phyloP scores from a whole-genome alignment of 2,797 vertebrate species.

The Betta splendens region DNA sequence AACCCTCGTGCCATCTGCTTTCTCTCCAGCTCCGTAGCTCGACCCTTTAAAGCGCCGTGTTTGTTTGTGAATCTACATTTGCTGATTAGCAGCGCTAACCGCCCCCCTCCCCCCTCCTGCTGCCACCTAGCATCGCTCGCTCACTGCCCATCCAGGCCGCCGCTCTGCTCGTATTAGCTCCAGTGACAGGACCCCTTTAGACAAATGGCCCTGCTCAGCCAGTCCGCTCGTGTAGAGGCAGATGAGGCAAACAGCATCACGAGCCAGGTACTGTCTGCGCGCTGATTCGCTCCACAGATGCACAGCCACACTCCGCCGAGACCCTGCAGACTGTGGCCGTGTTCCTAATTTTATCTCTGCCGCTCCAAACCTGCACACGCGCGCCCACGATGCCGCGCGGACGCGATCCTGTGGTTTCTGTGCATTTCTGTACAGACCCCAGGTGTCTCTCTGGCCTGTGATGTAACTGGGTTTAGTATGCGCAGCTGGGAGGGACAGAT shows the following conservation, averaged over 20 bases:
- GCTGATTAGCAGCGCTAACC: not conserved
- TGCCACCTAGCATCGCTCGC: conserved; percentile 32
- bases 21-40: not conserved
- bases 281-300: conserved; percentile 70
- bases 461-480: conserved; percentile 57
- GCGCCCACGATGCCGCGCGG: conserved; percentile 11
- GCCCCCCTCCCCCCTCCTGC: conserved; percentile 2
- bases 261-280: conserved; percentile 46
- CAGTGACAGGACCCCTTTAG: conserved; percentile 44
- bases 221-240: conserved; percentile 59
- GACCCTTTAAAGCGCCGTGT: conserved; percentile 1
- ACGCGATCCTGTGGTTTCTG: conserved; percentile 8
- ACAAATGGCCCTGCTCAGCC: conserved; percentile 59
- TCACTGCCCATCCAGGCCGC: conserved; percentile 45
- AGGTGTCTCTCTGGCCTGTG: conserved; percentile 57
- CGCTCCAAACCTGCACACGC: conserved; percentile 35
- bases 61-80: not conserved
- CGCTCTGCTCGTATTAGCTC: conserved; percentile 33
- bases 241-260: conserved; percentile 71
- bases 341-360: conserved; percentile 50
- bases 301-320: conserved; percentile 54
- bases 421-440: conserved; percentile 20
- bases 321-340: conserved; percentile 19
- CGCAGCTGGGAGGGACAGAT: conserved; percentile 54
- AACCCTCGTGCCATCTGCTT: not conserved